Evolutionary conservation across 2,797 vertebrate genomes (phyloP).

Genomic region (Sebastes minor): DNA sequence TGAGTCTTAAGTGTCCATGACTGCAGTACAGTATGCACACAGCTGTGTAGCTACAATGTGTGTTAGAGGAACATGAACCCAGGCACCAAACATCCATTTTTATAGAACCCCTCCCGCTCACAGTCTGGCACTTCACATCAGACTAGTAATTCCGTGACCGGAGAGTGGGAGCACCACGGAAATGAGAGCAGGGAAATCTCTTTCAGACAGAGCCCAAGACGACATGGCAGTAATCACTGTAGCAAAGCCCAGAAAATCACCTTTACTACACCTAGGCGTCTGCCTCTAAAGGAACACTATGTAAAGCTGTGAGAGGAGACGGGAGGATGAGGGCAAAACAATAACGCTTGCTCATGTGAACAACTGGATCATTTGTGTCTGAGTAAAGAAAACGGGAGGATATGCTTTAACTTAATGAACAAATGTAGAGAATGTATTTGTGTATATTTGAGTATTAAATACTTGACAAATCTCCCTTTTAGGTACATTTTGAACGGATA

Average conservation of each 20-base stretch:
- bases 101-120: not conserved
- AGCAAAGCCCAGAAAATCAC: conserved; percentile 30
- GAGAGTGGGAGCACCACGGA: conserved; percentile 16
- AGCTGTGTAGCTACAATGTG: not conserved
- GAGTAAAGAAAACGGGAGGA: not conserved
- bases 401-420: not conserved
- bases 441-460: too few species aligned
- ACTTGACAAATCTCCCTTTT: too few species aligned
- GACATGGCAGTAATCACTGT: conserved; percentile 22
- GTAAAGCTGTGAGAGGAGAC: conserved; percentile 3
- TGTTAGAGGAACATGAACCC: not conserved
- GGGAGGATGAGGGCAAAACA: not conserved
- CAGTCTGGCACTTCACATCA: not conserved
- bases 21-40: not conserved
- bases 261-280: conserved; percentile 9
- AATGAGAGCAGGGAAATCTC: conserved; percentile 20
- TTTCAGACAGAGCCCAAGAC: not conserved
- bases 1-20: not conserved
- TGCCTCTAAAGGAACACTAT: conserved; percentile 39
- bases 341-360: not conserved
- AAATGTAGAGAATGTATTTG: not conserved
- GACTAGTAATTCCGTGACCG: not conserved
- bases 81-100: not conserved
- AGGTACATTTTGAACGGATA: too few species aligned
- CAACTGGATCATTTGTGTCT: conserved; percentile 3